Percentiles rank a stretch among this genome's conserved stretches.
Evolutionary conservation across 2,113 vertebrate genomes (phyloP).

Genomic region (Panthera tigris): DNA sequence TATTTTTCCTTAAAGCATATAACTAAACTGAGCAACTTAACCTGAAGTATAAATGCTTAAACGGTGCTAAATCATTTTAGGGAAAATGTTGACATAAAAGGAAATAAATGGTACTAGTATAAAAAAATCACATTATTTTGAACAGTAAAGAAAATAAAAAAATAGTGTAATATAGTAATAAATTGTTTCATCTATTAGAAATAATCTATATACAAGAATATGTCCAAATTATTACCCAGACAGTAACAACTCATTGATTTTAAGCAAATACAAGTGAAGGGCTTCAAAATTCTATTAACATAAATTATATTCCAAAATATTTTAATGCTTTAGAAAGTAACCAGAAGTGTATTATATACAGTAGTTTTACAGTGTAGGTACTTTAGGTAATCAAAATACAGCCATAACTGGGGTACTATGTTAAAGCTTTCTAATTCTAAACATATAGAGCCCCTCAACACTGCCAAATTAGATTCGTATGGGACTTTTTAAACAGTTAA

Average conservation of each 20-base stretch:
- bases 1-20: neutral
- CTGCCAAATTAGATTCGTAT: neutral
- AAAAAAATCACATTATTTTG: neutral
- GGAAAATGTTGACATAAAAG: neutral
- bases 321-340: neutral
- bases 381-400: neutral
- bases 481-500: neutral
- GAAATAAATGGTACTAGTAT: neutral
- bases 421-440: neutral
- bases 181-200: neutral
- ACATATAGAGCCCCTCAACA: neutral
- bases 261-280: neutral
- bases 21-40: neutral
- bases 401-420: neutral
- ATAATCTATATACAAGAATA: neutral
- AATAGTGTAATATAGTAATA: neutral
- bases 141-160: neutral
- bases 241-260: neutral
- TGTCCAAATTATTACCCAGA: neutral
- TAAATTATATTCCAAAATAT: neutral
- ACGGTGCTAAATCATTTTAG: neutral
- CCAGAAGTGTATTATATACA: neutral
- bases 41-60: neutral
- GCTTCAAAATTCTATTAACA: neutral
- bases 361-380: neutral